A percentile compares a stretch with the other conserved stretches of the same genome.
phyloP scores from a whole-genome alignment of 2,113 vertebrate species.

The Melanostigma gelatinosum region DNA sequence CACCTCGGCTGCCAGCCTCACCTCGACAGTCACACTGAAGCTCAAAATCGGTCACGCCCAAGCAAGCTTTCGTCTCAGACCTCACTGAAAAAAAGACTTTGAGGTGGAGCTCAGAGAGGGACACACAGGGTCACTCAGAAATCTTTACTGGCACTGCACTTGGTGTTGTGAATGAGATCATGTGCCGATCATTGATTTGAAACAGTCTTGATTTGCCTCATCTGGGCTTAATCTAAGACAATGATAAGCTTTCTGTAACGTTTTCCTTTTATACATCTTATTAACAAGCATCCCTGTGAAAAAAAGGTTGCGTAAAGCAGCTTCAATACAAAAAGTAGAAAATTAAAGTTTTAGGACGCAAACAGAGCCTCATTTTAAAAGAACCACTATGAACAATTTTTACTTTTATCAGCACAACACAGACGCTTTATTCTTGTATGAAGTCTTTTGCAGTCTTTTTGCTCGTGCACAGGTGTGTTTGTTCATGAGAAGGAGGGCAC shows the following conservation, averaged over 20 bases:
- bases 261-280: not conserved
- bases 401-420: not conserved
- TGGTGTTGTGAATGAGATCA: constrained; percentile 4
- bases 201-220: not conserved
- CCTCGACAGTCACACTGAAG: constrained; percentile 19
- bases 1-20: not conserved
- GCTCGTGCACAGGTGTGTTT: constrained; percentile 8
- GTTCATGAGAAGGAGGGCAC: not conserved
- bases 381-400: no score
- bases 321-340: not conserved
- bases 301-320: not conserved
- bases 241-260: not conserved
- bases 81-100: not conserved
- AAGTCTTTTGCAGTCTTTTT: not conserved
- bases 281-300: not conserved
- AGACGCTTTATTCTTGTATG: not conserved
- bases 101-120: not conserved
- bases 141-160: not conserved
- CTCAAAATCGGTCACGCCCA: not conserved
- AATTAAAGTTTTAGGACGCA: no score
- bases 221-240: not conserved
- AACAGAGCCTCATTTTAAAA: no score
- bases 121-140: not conserved
- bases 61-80: not conserved
- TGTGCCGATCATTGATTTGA: constrained; percentile 10